Base-by-base conservation (phyloP, 1,140 invertebrate species). In the Microplitis demolitor region DNA sequence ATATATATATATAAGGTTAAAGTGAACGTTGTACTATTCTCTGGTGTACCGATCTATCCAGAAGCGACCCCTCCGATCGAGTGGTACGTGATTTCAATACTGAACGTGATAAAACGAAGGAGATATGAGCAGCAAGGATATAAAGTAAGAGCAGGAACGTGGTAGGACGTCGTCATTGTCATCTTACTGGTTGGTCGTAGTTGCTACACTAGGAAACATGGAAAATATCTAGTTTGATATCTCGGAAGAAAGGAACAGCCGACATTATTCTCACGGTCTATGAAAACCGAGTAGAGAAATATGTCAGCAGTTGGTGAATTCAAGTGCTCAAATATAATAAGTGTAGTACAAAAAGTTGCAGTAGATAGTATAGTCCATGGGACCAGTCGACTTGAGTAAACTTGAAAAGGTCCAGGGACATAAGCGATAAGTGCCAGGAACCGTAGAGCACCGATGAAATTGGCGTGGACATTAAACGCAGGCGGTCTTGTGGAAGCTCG, bases 41-140 rank as follows among this genome's bases (percentile, higher is more conserved):
- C 64, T 75, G 45, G 60, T 39, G 73, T 33, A 53, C 51, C 51
- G 69, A 69, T 62, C 39, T 37, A 54, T 77, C 70, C 76, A 74
- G 77, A 77, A 77, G 77, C 76, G 77, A 76, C 74, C 66, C 69
- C 77, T 73, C 73, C 74, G 68, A 78, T 79, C 72, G 71, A 54
- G 58, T 64, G 69, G 69, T 75, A 80, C 78, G 78, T 80, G 78
- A 78, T 80, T 80, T 78, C 78, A 78, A 80, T 80, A 63, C 72
- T 63, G 73, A 80, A 78, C 63, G 76, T 73, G 72, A 14, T 58
- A 60, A 35, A 75, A 35, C 50, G 53, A 50, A 58, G 33, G 53
- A 34, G 69, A 66, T 70, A 35, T 68, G 34, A 67, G 58, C 13
- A 34, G 53, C 24, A 58, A 71, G 13, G 53, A 68, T 14, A 58